phyloP scores from a whole-genome alignment of 1,140 invertebrate species.

The Micrasema minimum region DNA sequence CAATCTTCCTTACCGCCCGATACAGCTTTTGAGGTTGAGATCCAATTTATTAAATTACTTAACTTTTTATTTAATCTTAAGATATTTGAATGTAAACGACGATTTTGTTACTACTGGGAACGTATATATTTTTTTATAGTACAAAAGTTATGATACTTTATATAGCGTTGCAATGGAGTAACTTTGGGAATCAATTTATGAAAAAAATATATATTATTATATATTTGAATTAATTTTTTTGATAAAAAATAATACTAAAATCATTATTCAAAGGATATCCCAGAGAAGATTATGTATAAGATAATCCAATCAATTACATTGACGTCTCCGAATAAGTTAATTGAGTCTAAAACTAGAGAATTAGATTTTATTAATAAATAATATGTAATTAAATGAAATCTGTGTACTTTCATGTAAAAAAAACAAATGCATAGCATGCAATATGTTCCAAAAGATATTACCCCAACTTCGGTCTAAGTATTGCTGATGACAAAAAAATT shows the following conservation, averaged over 20 bases:
- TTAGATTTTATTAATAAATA: no score
- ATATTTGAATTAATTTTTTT: slow-evolving; percentile 16
- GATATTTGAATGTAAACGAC: slow-evolving; percentile 10
- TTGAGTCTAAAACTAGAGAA: no score
- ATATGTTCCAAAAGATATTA: no score
- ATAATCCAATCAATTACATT: no score
- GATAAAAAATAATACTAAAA: slow-evolving; percentile 5
- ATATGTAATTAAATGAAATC: no score
- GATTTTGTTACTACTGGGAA: slow-evolving; percentile 23
- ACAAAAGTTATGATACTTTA: slow-evolving; percentile 25
- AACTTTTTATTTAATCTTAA: slow-evolving; percentile 14
- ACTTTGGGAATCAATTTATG: slow-evolving; percentile 1
- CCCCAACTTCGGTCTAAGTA: no score
- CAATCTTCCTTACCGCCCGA: neutral
- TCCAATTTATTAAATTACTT: slow-evolving; percentile 20
- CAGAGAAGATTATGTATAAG: no score
- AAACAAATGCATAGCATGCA: no score
- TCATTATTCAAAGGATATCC: neutral
- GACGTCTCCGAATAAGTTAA: no score
- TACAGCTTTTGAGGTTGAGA: slow-evolving; percentile 4
- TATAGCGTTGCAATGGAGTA: neutral
- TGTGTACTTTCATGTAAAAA: no score
- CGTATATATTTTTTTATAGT: neutral
- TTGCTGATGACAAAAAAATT: no score
- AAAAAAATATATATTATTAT: slow-evolving; percentile 11